Percentiles rank a stretch among this genome's conserved stretches.
Evolutionary conservation across 2,797 vertebrate species (phyloP).

Genomic region (Pseudochirops cupreus): DNA sequence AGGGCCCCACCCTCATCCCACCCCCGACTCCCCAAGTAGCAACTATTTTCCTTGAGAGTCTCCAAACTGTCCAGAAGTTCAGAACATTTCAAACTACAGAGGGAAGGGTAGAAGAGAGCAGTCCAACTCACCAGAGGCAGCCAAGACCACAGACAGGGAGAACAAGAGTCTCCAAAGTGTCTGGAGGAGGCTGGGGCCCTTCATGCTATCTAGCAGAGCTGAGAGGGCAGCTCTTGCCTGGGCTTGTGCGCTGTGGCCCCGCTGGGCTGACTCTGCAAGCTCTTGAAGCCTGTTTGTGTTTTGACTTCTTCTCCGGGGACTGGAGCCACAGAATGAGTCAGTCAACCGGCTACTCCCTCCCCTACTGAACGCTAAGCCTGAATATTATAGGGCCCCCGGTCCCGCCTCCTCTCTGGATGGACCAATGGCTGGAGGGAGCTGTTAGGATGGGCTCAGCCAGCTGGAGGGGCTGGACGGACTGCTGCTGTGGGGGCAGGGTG

Average conservation of each 20-base stretch:
- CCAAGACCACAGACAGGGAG: slow-evolving; percentile 55
- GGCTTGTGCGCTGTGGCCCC: background rate
- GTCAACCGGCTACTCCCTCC: background rate
- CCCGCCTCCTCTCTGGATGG: slow-evolving; percentile 8
- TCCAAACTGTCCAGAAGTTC: background rate
- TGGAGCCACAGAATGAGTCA: background rate
- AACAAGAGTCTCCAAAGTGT: slow-evolving; percentile 53
- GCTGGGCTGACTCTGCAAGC: background rate
- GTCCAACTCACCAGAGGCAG: slow-evolving; percentile 76
- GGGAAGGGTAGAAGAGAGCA: slow-evolving; percentile 10
- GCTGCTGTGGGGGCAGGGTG: background rate
- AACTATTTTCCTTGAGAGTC: background rate
- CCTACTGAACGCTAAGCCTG: background rate
- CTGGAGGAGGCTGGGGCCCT: background rate
- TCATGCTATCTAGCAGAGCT: slow-evolving; percentile 65
- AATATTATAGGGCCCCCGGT: background rate
- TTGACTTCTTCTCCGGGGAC: slow-evolving; percentile 4
- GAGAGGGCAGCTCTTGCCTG: background rate
- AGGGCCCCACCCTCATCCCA: background rate
- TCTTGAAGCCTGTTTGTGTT: background rate
- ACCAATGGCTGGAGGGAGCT: slow-evolving; percentile 58
- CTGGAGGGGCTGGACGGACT: background rate
- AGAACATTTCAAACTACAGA: background rate
- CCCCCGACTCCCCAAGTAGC: background rate
- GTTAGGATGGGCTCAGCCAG: background rate